Base-by-base conservation (phyloP, 2,113 vertebrate genomes). In the Seriola quinqueradiata region DNA sequence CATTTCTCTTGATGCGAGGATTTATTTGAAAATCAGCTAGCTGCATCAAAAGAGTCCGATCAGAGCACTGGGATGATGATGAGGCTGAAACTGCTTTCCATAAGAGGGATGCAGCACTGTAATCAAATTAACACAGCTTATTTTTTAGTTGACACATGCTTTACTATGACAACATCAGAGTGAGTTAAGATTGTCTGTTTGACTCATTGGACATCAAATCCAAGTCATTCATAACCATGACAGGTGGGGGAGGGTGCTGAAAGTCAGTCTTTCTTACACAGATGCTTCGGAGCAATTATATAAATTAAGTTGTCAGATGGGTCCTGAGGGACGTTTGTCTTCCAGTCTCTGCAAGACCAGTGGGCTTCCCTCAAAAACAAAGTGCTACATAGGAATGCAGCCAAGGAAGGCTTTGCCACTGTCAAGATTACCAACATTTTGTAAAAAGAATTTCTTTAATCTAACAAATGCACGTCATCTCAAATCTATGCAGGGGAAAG, bases 271-370 rank as follows among this genome's bases (percentile, higher is more conserved):
- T 87, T 92, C 80, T 78, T 70, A 82, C 75, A 83, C 90, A 94
- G 86, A 92, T 89, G 90, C 89, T 93, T 93, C 87, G 28, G 25
- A 90, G 85, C 90, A 93, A 94, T 94, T 93, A 91, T 75, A 93
- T 86, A 89, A 92, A 95, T 94, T 87, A 95, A 91, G 86, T 90
- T 95, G 94, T 95, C 94, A 95, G 92, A 92, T 85, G 81, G 76
- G 70, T 91, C 91, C 89, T 57, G 85, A 69, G 89, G 92, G 91
- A 89, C 55, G 69, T 86, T 86, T 79, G 87, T 92, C 89, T 93
- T 90, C 66, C 82, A 77, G 75, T 57, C 90, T 82, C 64, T 74
- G 85, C 36, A 63, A 61, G 84, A 91, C 85, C 90, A 76, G 79
- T 54, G 71, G 84, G 79, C 75, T 75, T 75, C 70, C 64, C 46